Base-by-base conservation (phyloP, 2,113 vertebrate genomes). In the Papio anubis region DNA sequence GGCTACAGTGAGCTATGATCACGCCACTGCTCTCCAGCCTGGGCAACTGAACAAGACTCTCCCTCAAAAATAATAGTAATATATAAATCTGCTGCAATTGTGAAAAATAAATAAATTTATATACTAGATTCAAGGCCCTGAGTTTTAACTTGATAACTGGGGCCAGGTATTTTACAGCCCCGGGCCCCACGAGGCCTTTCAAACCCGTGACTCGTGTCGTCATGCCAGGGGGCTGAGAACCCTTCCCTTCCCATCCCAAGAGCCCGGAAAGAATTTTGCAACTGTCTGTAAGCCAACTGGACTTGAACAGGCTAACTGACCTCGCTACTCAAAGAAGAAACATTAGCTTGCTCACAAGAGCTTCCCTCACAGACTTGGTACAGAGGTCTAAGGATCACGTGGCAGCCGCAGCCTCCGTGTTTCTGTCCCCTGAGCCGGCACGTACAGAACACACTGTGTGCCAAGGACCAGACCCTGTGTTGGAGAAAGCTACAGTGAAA, bases 331-430 rank as follows among this genome's bases (percentile, higher is more conserved):
- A 78, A 5, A 66, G 40, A 16, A 61, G 80, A 30, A 48, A 5
- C 27, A 7, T 32, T 2, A 9, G 61, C 61, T 30, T 14, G 81
- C 64, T 76, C 30, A 0, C 61, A 43, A 5, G 38, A 70, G 11
- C 3, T 16, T 4, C 30, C n/a, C 59, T 21, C 32, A 4, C 18
- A 32, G 32, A 11, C 38, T 20, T 25, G 38, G 6, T 14, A 2
- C 61, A 2, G 16, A 3, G 1, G 32, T 2, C 2, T 5, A 25
- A n/a, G 52, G 21, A 17, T 16, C n/a, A 4, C 0, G 2, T 4
- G 14, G 23, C n/a, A 2, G 3, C 9, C 32, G 1, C 12, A 2
- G 76, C 68, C 95, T 14, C 0, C 30, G 2, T 16, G 57, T 6
- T 12, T 61, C 61, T 59, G 6, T 25, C 17, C 76, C 45, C 27